Base-by-base conservation (phyloP, 2,113 vertebrate genomes). In the Triplophysa siluroides region DNA sequence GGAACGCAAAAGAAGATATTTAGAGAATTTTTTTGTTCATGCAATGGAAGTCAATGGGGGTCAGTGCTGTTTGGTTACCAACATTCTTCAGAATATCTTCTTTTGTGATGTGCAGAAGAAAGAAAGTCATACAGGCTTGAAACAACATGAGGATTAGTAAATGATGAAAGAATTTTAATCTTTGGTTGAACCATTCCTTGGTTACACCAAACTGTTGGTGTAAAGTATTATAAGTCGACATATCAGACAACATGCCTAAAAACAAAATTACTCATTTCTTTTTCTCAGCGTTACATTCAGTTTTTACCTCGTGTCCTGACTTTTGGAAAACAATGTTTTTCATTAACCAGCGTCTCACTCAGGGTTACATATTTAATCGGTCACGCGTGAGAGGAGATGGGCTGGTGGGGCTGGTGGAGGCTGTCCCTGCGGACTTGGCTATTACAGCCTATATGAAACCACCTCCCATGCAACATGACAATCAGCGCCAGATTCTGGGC, bases 301-400 rank as follows among this genome's bases (percentile, higher is more conserved):
- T 83, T 60, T 64, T 67, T 79, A 66, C 23, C n/a, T 68, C 54
- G 65, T 81, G 60, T 82, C 79, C 82, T 88, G 88, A 87, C 77
- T 80, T 50, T 56, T 82, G 60, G 82, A 56, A 84, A 41, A 41
- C 84, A 81, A 73, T 54, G 14, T 81, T 83, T 76, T 86, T 90
- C 85, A 86, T 89, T 90, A 89, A 71, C 74, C 56, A 50, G 65
- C 75, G 72, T 85, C 89, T 85, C 87, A 78, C 84, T 87, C 80
- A 84, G 66, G 78, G 63, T 21, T 65, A 24, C 73, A 75, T 83
- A 79, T 82, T 84, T 86, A 84, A 88, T 76, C 68, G 85, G 85
- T 86, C 85, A 86, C 72, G 81, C 41, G 23, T 76, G 83, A 80
- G 81, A 83, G 81, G 80, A 84, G 84, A 82, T 74, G 62, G 61